phyloP scores from a whole-genome alignment of 1,140 invertebrate species.

The Drosophila sturtevanti region DNA sequence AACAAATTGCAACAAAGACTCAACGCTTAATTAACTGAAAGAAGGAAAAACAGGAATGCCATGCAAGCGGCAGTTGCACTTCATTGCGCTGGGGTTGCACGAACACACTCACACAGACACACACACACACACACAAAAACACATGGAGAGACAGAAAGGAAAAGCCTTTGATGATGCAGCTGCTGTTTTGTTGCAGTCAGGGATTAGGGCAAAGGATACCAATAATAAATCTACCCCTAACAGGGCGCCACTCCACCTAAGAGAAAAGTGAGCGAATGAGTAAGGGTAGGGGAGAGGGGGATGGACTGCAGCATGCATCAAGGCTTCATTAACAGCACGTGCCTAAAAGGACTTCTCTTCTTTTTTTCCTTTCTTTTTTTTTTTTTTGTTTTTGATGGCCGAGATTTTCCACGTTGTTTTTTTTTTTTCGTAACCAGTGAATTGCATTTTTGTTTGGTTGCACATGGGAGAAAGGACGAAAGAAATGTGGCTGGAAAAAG shows the following conservation, averaged over 20 bases:
- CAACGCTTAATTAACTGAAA: slow-evolving; percentile 71
- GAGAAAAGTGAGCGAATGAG: background rate
- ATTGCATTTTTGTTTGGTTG: slow-evolving; percentile 71
- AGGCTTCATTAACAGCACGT: slow-evolving; percentile 76
- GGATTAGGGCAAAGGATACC: slow-evolving; percentile 45
- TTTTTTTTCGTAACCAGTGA: slow-evolving; percentile 30
- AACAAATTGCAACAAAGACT: slow-evolving; percentile 70
- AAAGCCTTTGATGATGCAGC: slow-evolving; percentile 70
- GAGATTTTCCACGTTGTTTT: slow-evolving; percentile 59
- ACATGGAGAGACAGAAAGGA: slow-evolving; percentile 2
- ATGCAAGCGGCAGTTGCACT: slow-evolving; percentile 61
- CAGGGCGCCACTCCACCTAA: slow-evolving; percentile 52
- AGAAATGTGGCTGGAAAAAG: slow-evolving; percentile 32
- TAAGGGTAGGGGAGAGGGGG: background rate
- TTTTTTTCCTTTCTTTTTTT: background rate
- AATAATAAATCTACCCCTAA: slow-evolving; percentile 45
- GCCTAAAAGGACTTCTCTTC: slow-evolving; percentile 39
- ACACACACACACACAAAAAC: background rate
- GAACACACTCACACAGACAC: background rate
- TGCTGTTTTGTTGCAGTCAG: slow-evolving; percentile 51
- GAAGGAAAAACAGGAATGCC: slow-evolving; percentile 24
- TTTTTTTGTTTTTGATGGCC: slow-evolving; percentile 45
- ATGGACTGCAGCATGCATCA: slow-evolving; percentile 45
- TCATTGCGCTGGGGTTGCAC: slow-evolving; percentile 35
- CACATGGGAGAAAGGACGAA: slow-evolving; percentile 27